Evolutionary conservation across 2,797 vertebrate species (phyloP).

Genomic region (Sparidentex hasta): DNA sequence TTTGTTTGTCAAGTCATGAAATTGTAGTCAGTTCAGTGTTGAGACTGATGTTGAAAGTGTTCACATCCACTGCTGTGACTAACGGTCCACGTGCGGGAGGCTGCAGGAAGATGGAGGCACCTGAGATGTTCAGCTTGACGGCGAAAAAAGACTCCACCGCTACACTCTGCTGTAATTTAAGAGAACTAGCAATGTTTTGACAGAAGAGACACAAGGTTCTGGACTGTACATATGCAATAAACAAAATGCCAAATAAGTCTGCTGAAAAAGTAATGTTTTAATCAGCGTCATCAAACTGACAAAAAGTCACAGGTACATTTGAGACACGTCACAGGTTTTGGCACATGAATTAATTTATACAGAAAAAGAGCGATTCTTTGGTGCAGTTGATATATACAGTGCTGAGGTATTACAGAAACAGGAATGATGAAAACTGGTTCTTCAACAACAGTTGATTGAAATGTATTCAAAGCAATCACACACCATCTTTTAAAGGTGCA

Average conservation of each 20-base stretch:
- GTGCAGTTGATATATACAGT: constrained; percentile 46
- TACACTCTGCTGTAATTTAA: constrained; percentile 25
- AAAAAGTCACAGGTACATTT: constrained; percentile 8
- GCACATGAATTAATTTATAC: constrained; percentile 39
- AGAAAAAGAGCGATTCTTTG: constrained; percentile 57
- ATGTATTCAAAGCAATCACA: constrained; percentile 4
- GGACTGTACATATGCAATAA: constrained; percentile 81
- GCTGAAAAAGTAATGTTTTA: constrained; percentile 43
- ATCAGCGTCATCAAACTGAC: constrained; percentile 40
- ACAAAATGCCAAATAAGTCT: constrained; percentile 55
- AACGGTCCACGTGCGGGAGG: background rate
- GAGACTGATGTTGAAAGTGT: constrained; percentile 25
- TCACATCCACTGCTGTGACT: background rate
- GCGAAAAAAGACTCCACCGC: constrained; percentile 33
- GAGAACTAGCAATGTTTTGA: constrained; percentile 35
- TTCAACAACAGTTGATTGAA: constrained; percentile 34
- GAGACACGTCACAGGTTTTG: constrained; percentile 33
- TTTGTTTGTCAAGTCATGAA: constrained; percentile 25
- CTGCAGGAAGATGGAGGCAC: constrained; percentile 10
- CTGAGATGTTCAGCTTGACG: constrained; percentile 30
- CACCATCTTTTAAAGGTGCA: constrained; percentile 11
- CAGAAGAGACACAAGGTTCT: constrained; percentile 30
- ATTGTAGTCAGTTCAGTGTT: constrained; percentile 12
- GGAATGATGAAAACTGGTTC: constrained; percentile 12
- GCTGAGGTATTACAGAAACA: constrained; percentile 61